Base-by-base conservation (phyloP, 2,113 vertebrate species). In the Pithys albifrons region DNA sequence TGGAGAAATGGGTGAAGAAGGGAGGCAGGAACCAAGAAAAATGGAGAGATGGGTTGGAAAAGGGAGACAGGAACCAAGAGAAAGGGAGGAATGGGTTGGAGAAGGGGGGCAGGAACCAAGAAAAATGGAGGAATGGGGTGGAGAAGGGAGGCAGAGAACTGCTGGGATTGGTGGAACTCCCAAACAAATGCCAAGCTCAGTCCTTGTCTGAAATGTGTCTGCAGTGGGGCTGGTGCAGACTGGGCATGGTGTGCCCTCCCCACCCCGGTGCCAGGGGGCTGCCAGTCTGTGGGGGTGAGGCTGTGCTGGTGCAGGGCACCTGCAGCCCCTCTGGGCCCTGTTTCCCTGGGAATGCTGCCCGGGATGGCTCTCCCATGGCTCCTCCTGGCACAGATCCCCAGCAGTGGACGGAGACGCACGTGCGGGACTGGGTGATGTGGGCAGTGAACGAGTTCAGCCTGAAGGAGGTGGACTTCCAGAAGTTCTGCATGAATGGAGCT, bases 401-500 rank as follows among this genome's bases (percentile, higher is more conserved):
- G 82, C 98, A 99, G 97, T 99, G 99, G 99, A 99, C 99, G 3
- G 99, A 99, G 88, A 99, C 98, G 23, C 98, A 99, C 0, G 99
- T 99, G 83, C 98, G 98, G 22, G 99, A 99, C 96, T 99, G 99
- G 99, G 98, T 99, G 92, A 98, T 98, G 74, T 99, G 99, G 99
- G 99, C 99, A 0, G 99, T 99, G 93, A 99, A 99, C 2, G 99
- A 99, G 96, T 99, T 99, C 96, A 99, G 99, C 96, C 98, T 99
- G 96, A 99, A 99, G 94, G 99, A 98, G 14, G 99, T 99, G 57
- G 99, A 99, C 97, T 99, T 99, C 97, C 98, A 99, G 96, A 99
- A 99, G 96, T 99, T 99, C 86, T 98, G 98, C 93, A 99, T 99
- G 98, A 99, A 98, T 0, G 99, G 99, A 57, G 99, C 99, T 74